Evolutionary conservation across 2,797 vertebrate genomes (phyloP).

Genomic region (Sternotherus odoratus): DNA sequence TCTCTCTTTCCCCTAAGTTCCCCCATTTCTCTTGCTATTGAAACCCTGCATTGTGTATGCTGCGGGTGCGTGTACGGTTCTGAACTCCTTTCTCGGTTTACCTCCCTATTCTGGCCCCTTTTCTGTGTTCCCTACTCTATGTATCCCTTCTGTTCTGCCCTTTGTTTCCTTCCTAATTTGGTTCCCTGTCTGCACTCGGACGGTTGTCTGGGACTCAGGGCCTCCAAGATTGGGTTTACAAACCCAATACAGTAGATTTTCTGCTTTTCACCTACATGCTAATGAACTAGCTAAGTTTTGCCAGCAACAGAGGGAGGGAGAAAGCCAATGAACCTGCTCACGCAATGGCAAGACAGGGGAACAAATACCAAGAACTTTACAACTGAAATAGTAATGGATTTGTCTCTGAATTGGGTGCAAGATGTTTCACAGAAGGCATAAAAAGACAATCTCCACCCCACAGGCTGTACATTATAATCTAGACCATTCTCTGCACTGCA

Average conservation of each 20-base stretch:
- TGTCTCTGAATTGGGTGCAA: background rate
- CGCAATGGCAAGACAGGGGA: background rate
- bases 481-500: background rate
- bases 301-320: background rate
- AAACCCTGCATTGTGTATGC: background rate
- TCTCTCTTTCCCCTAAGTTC: background rate
- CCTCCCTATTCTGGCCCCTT: background rate
- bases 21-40: background rate
- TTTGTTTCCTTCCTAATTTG: background rate
- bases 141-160: background rate
- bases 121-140: background rate
- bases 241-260: background rate
- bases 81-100: background rate
- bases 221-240: background rate
- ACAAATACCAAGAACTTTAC: background rate
- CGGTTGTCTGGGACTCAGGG: background rate
- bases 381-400: background rate
- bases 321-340: background rate
- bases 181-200: background rate
- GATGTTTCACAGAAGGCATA: background rate
- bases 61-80: background rate
- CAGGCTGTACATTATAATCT: background rate
- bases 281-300: background rate
- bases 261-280: background rate
- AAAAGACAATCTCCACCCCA: background rate